Evolutionary conservation across 1,140 invertebrate genomes (phyloP).

Genomic region (Penaeus vannamei): DNA sequence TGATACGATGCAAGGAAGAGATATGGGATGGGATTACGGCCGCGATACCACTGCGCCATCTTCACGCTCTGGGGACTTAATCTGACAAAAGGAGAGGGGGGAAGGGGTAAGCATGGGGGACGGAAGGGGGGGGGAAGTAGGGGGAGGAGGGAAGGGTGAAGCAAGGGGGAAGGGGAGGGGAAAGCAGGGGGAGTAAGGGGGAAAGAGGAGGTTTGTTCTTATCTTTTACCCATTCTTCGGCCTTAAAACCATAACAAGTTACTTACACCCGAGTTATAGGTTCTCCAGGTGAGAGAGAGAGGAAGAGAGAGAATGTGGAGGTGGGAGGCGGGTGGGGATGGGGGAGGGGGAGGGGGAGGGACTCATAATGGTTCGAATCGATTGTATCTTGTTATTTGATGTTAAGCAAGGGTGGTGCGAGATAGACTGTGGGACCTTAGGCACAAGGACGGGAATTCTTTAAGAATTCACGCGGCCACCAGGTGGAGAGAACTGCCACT

Average conservation of each 20-base stretch:
- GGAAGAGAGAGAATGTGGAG: too few species aligned
- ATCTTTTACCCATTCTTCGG: background rate
- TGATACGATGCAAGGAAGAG: too few species aligned
- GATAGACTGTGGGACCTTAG: background rate
- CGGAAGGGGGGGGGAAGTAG: conserved; percentile 11
- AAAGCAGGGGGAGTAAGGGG: background rate
- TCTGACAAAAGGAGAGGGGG: conserved; percentile 5
- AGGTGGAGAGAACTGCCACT: too few species aligned
- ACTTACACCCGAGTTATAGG: too few species aligned
- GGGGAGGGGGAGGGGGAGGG: background rate
- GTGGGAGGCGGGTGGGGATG: background rate
- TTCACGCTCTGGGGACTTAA: too few species aligned
- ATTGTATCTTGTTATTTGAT: conserved; percentile 23
- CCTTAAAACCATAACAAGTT: too few species aligned
- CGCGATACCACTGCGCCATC: too few species aligned
- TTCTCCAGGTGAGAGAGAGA: too few species aligned
- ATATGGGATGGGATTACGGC: too few species aligned
- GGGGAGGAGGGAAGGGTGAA: background rate
- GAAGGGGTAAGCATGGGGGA: background rate
- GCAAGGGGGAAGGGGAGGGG: conserved; percentile 7
- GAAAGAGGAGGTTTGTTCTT: background rate
- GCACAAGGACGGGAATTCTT: background rate
- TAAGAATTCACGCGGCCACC: too few species aligned
- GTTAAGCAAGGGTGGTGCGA: background rate
- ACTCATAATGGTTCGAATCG: conserved; percentile 17